Percentiles rank a stretch among this genome's conserved stretches.
Evolutionary conservation across 1,140 invertebrate species (phyloP).

Genomic region (Drosophila nigromelanica): DNA sequence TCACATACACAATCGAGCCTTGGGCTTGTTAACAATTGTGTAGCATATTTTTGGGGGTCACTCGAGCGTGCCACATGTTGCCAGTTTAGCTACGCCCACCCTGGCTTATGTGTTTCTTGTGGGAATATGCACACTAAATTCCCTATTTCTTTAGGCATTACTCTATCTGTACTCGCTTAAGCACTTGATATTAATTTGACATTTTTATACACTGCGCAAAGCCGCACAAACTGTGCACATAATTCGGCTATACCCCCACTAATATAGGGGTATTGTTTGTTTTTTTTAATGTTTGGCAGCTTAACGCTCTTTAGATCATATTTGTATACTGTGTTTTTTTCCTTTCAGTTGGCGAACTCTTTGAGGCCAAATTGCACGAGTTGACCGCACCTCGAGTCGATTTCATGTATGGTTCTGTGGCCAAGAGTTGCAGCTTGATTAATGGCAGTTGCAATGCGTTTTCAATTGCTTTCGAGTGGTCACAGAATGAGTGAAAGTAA

Average conservation of each 20-base stretch:
- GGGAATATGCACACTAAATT: constrained; percentile 26
- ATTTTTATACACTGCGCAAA: constrained; percentile 58
- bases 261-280: background rate
- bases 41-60: constrained; percentile 68
- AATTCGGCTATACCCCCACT: constrained; percentile 3
- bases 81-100: constrained; percentile 19
- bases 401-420: constrained; percentile 41
- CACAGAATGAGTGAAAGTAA: background rate
- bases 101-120: constrained; percentile 3
- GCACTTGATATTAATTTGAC: constrained; percentile 48
- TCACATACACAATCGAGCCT: constrained; percentile 8
- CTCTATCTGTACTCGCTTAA: background rate
- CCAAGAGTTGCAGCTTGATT: constrained; percentile 59
- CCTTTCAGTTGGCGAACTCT: constrained; percentile 31
- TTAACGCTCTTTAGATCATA: constrained; percentile 55
- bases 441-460: constrained; percentile 46
- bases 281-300: constrained; percentile 39
- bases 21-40: constrained; percentile 56
- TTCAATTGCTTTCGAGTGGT: constrained; percentile 41
- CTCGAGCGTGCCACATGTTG: constrained; percentile 58
- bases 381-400: constrained; percentile 33
- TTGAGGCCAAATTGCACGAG: constrained; percentile 41
- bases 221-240: constrained; percentile 19
- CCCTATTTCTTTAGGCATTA: constrained; percentile 19
- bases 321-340: constrained; percentile 24